Conservation (phyloP, 2,888 invertebrate genomes). For the Girardia tigrina region DNA sequence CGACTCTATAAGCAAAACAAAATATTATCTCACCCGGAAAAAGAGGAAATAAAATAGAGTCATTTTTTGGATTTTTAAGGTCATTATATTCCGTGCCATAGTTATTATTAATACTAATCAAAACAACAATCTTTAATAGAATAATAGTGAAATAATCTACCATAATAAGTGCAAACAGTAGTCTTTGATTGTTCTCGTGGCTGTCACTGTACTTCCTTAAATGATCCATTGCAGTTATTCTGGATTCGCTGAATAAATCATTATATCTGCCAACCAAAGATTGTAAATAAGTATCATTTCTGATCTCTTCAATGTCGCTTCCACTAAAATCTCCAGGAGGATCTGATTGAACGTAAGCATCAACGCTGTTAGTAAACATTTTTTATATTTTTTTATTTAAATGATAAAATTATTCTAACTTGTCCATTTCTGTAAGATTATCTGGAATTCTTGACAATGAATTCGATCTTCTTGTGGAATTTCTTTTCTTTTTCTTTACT, state of each 20-base stretch:
- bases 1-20: too few species aligned
- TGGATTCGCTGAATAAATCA: slow-evolving; percentile 27
- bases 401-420: not conserved
- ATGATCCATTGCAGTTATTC: slow-evolving; percentile 28
- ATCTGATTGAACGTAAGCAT: not conserved
- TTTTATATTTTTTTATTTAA: not conserved
- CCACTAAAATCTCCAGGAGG: slow-evolving; percentile 11
- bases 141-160: slow-evolving; percentile 6
- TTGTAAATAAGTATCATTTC: slow-evolving; percentile 24
- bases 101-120: too few species aligned
- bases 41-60: too few species aligned
- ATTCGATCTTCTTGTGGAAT: not conserved
- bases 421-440: not conserved
- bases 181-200: slow-evolving; percentile 25
- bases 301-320: not conserved
- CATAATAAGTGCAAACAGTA: slow-evolving; percentile 28
- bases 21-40: too few species aligned
- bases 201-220: not conserved
- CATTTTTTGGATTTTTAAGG: too few species aligned
- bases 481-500: not conserved
- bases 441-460: not conserved
- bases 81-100: too few species aligned
- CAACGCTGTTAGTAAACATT: not conserved
- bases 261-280: slow-evolving; percentile 28
- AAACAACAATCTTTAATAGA: too few species aligned